phyloP scores from a whole-genome alignment of 2,797 vertebrate genomes.

The Mycteria americana region DNA sequence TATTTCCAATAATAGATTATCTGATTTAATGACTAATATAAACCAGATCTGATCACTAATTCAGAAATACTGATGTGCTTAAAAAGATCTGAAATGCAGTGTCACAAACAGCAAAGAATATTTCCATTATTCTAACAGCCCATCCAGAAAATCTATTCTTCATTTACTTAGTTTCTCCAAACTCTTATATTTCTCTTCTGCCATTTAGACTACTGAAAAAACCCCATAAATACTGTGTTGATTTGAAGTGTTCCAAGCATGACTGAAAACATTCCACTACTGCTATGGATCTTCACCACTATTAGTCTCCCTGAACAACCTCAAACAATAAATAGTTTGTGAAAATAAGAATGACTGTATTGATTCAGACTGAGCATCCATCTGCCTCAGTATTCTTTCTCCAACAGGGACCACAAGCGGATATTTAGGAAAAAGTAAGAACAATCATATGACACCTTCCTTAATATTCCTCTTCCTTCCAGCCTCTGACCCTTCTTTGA shows the following conservation, averaged over 20 bases:
- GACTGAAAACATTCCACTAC: not conserved
- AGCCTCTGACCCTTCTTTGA: not conserved
- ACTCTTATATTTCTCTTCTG: not conserved
- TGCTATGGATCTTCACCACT: not conserved
- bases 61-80: not conserved
- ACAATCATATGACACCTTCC: not conserved
- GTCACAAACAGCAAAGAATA: not conserved
- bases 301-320: not conserved
- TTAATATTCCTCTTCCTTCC: not conserved
- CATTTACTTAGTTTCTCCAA: not conserved
- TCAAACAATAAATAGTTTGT: not conserved
- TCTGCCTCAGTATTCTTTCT: not conserved
- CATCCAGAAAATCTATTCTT: not conserved
- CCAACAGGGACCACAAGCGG: not conserved
- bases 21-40: not conserved
- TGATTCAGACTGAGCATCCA: not conserved
- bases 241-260: not conserved
- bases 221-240: not conserved
- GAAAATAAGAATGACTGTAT: not conserved
- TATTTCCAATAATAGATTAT: not conserved
- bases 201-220: not conserved
- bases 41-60: not conserved
- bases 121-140: not conserved
- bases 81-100: not conserved
- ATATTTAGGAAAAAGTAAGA: not conserved